Conservation (phyloP, 2,113 vertebrate genomes). For the Vombatus ursinus region DNA sequence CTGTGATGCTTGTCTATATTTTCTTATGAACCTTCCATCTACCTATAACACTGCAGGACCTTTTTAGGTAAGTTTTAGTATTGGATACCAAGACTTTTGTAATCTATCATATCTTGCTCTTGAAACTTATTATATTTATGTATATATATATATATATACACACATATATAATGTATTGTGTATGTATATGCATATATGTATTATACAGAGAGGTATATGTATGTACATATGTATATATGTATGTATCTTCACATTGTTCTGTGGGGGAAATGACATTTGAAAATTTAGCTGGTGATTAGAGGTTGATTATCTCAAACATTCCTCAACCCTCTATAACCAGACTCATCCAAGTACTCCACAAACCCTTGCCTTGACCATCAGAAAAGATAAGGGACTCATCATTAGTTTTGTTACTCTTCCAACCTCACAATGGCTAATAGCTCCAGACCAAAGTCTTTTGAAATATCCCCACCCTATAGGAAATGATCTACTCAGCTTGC, state of each 20-base stretch:
- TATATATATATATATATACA: too few relatives aligned
- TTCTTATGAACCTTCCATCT: background rate
- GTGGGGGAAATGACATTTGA: background rate
- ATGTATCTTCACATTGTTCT: background rate
- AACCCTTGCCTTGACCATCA: background rate
- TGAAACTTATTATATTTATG: background rate
- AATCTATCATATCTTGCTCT: background rate
- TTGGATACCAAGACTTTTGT: background rate
- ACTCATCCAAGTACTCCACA: background rate
- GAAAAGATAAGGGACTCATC: background rate
- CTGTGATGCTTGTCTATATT: background rate
- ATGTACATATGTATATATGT: too few relatives aligned
- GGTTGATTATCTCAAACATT: background rate
- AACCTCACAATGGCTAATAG: background rate
- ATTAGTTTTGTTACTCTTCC: background rate
- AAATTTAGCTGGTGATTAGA: background rate
- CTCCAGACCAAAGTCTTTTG: background rate
- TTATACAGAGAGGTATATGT: background rate
- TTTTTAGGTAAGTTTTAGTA: background rate
- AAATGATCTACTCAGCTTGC: background rate
- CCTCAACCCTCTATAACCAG: background rate
- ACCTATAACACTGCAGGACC: background rate
- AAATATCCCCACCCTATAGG: background rate
- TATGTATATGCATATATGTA: too few relatives aligned
- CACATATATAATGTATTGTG: too few relatives aligned